Evolutionary conservation across 2,113 vertebrate genomes (phyloP).

Genomic region (Hippolais icterina): DNA sequence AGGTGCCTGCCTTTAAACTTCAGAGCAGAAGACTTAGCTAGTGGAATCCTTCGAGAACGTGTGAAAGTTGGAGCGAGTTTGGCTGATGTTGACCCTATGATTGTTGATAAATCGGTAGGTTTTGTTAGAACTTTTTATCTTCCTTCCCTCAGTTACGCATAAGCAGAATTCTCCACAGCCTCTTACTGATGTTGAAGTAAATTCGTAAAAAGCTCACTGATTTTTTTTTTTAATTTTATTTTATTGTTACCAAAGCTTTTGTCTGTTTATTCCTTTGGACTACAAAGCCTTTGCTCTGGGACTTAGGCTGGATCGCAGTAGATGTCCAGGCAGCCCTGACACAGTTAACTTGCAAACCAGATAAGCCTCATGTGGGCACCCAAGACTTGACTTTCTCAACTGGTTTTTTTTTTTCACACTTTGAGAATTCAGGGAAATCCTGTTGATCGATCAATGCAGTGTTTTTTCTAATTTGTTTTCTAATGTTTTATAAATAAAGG

Average conservation of each 20-base stretch:
- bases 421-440: neutral
- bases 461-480: neutral
- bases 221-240: neutral
- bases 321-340: neutral
- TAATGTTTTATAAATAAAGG: neutral
- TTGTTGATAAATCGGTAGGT: slow-evolving; percentile 91
- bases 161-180: neutral
- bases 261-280: neutral
- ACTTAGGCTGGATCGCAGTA: neutral
- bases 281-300: neutral
- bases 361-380: neutral
- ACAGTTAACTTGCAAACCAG: neutral
- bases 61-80: slow-evolving; percentile 95
- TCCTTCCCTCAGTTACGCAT: neutral
- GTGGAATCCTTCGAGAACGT: slow-evolving; percentile 91
- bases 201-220: neutral
- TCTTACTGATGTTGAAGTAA: neutral
- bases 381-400: neutral
- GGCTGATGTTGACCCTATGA: slow-evolving; percentile 98
- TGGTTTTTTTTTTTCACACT: neutral
- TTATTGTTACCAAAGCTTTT: neutral
- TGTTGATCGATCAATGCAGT: neutral
- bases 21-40: slow-evolving; percentile 89
- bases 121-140: neutral
- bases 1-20: slow-evolving; percentile 98